Evolutionary conservation across 2,888 invertebrate species (phyloP).

Genomic region (Hydropsyche betteni): DNA sequence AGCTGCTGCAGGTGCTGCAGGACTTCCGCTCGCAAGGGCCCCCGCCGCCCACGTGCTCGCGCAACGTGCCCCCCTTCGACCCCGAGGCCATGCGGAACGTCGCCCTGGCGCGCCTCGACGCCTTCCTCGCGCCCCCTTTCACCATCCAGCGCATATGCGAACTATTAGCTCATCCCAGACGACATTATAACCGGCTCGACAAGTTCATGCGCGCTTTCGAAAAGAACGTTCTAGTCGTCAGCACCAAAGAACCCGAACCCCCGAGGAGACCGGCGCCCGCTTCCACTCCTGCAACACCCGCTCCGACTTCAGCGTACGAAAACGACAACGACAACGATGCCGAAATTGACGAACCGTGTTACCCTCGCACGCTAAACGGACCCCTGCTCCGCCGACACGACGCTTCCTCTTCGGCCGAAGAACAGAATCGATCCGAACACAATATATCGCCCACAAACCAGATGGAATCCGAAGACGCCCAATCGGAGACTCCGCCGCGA

Average conservation of each 20-base stretch:
- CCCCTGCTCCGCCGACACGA: slow-evolving; percentile 39
- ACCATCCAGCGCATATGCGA: slow-evolving; percentile 97
- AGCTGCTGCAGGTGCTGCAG: slow-evolving; percentile 81
- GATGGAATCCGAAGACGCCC: background rate
- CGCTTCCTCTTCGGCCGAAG: slow-evolving; percentile 26
- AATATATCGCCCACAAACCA: background rate
- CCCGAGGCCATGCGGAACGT: slow-evolving; percentile 89
- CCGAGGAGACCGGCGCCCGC: slow-evolving; percentile 70
- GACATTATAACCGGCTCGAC: slow-evolving; percentile 94
- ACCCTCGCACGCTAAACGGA: slow-evolving; percentile 27
- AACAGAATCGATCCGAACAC: background rate
- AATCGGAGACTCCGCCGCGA: background rate
- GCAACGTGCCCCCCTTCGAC: slow-evolving; percentile 90
- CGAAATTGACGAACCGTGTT: slow-evolving; percentile 62
- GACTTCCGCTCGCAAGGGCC: slow-evolving; percentile 83
- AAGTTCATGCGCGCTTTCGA: slow-evolving; percentile 97
- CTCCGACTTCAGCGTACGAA: background rate
- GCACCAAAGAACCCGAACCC: slow-evolving; percentile 74
- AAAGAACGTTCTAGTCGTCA: slow-evolving; percentile 91
- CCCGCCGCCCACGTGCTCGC: slow-evolving; percentile 82
- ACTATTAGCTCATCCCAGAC: slow-evolving; percentile 86
- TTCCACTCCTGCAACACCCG: slow-evolving; percentile 67
- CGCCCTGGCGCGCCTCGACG: slow-evolving; percentile 81
- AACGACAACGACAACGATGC: slow-evolving; percentile 66
- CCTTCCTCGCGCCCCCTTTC: slow-evolving; percentile 91